Evolutionary conservation across 2,797 vertebrate species (phyloP).

Genomic region (Novumbra hubbsi): DNA sequence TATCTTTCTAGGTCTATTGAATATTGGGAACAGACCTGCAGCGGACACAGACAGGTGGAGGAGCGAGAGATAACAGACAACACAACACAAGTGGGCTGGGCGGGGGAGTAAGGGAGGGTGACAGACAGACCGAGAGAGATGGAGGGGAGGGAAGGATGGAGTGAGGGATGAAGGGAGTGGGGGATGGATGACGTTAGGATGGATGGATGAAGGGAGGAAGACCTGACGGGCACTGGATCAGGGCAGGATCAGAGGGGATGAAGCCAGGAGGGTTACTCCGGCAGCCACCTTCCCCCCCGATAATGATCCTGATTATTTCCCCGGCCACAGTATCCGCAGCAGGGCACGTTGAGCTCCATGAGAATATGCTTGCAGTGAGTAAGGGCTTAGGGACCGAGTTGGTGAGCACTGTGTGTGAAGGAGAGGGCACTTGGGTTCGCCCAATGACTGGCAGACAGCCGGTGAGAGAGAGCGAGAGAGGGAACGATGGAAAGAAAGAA

Average conservation of each 20-base stretch:
- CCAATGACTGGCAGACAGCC: constrained; percentile 38
- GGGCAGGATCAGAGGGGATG: constrained; percentile 46
- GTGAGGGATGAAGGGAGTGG: background rate
- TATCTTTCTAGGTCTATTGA: no score
- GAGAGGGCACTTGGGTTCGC: constrained; percentile 63
- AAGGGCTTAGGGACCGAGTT: constrained; percentile 85
- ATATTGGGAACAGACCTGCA: background rate
- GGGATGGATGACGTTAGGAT: background rate
- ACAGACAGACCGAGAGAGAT: background rate
- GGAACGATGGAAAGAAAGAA: background rate
- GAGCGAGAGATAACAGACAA: background rate
- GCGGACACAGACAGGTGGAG: background rate
- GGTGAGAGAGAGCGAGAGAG: background rate
- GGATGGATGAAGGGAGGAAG: background rate
- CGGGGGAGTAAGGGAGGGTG: background rate
- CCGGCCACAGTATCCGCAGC: constrained; percentile 59
- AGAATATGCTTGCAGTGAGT: constrained; percentile 81
- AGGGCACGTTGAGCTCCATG: constrained; percentile 76
- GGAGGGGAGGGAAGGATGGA: background rate
- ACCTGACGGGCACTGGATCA: background rate
- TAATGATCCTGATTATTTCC: constrained; percentile 60
- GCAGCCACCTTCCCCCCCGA: constrained; percentile 31
- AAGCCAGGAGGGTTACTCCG: constrained; percentile 38
- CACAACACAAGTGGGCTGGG: constrained; percentile 21
- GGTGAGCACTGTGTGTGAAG: constrained; percentile 81